Percentiles rank a stretch among this genome's conserved stretches.
Evolutionary conservation across 2,113 vertebrate genomes (phyloP).

Genomic region (Rhinolophus ferrumequinum): DNA sequence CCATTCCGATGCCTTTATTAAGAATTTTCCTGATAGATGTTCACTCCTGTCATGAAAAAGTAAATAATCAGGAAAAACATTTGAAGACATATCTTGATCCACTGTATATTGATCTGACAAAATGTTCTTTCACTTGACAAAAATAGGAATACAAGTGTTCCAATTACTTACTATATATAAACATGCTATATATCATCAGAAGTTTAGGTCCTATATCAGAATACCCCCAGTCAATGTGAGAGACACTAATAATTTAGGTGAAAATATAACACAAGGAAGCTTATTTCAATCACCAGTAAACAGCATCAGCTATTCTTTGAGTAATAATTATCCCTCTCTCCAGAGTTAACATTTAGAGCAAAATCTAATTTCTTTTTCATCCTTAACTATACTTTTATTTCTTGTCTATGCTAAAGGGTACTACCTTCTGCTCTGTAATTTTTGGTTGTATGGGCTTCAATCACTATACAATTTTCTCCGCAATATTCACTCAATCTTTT

Average conservation of each 20-base stretch:
- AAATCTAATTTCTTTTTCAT: constrained; percentile 60
- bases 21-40: background rate
- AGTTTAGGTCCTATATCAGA: background rate
- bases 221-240: background rate
- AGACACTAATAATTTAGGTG: background rate
- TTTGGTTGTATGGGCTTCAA: constrained; percentile 10
- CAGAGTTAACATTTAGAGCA: constrained; percentile 34
- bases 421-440: constrained; percentile 20
- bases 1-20: background rate
- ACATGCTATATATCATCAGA: constrained; percentile 7
- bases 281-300: constrained; percentile 63
- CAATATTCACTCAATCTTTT: background rate
- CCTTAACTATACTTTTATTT: constrained; percentile 46
- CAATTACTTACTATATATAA: background rate
- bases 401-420: background rate
- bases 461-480: background rate
- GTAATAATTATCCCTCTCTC: constrained; percentile 28
- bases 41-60: background rate
- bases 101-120: background rate
- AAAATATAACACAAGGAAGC: background rate
- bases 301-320: constrained; percentile 39
- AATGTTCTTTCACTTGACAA: background rate
- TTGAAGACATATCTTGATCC: background rate
- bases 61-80: background rate
- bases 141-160: background rate